Percentiles rank a stretch among this genome's conserved stretches.
These are phyloP conservation scores for Halictus rubicundus DNA, from an alignment of 1,140 invertebrate genomes.

Conservation along the genomic window DNA sequence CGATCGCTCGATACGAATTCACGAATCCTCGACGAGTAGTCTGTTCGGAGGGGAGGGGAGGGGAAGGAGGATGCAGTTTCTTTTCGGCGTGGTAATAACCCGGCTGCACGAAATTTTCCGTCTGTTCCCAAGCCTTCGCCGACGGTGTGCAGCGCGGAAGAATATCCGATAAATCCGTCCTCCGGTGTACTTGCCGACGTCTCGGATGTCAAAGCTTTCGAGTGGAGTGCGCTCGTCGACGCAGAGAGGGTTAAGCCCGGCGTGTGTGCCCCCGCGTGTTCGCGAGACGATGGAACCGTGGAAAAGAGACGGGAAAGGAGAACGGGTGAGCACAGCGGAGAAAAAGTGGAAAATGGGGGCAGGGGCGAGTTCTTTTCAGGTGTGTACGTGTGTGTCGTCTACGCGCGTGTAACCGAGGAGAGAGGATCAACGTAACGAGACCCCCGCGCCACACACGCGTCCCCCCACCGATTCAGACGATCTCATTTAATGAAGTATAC, in stretches of 20 bases:
- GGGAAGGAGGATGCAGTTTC: not conserved
- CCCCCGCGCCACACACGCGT: not conserved
- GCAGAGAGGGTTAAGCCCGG: constrained; percentile 28
- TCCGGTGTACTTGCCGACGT: constrained; percentile 52
- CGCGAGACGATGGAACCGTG: not conserved
- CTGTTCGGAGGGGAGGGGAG: no score
- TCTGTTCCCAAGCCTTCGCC: not conserved
- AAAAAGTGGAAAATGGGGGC: not conserved
- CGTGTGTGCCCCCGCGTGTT: constrained; percentile 16
- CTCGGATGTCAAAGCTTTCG: constrained; percentile 59
- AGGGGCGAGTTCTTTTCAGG: not conserved
- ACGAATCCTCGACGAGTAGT: not conserved
- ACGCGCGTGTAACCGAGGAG: constrained; percentile 2
- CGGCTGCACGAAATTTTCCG: constrained; percentile 19
- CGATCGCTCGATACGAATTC: not conserved
- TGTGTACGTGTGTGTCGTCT: not conserved
- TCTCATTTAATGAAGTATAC: constrained; percentile 54
- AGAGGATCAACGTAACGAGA: constrained; percentile 38
- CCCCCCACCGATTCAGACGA: constrained; percentile 24
- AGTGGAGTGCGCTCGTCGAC: constrained; percentile 39
- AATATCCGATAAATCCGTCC: constrained; percentile 59
- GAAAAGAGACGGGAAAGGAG: not conserved
- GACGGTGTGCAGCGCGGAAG: constrained; percentile 14
- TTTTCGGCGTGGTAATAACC: constrained; percentile 12
- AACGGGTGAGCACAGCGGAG: not conserved